Conservation (phyloP, 2,113 vertebrate species). For the Drymodes brunneopygia region DNA sequence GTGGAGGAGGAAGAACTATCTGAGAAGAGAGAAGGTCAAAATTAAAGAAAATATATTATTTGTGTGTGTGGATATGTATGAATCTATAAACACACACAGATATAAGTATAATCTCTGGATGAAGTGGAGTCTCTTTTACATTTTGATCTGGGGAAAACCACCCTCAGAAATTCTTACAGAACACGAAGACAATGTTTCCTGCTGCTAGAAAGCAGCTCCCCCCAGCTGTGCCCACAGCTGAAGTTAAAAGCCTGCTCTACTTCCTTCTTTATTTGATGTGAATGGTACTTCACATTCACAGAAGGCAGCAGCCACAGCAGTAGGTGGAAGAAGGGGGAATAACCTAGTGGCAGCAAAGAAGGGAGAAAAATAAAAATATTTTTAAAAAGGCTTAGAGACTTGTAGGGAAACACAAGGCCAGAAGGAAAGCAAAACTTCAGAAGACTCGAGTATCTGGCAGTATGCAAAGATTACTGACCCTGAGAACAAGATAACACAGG, state of each 20-base stretch:
- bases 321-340: neutral
- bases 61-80: neutral
- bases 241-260: constrained; percentile 38
- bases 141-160: constrained; percentile 11
- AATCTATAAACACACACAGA: neutral
- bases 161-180: neutral
- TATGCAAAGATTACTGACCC: neutral
- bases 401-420: neutral
- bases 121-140: neutral
- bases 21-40: neutral
- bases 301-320: neutral
- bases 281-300: constrained; percentile 25
- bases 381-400: neutral
- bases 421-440: constrained; percentile 14
- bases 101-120: neutral
- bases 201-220: neutral
- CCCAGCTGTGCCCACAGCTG: neutral
- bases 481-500: neutral
- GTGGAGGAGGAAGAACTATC: neutral
- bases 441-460: neutral
- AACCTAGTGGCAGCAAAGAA: neutral
- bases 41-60: neutral
- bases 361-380: neutral
- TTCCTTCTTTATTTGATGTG: constrained; percentile 32
- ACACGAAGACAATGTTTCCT: neutral